Evolutionary conservation across 2,888 invertebrate genomes (phyloP), one percentile per base, ranked within the genome.

Genomic region (Nesidiocoris tenuis): DNA sequence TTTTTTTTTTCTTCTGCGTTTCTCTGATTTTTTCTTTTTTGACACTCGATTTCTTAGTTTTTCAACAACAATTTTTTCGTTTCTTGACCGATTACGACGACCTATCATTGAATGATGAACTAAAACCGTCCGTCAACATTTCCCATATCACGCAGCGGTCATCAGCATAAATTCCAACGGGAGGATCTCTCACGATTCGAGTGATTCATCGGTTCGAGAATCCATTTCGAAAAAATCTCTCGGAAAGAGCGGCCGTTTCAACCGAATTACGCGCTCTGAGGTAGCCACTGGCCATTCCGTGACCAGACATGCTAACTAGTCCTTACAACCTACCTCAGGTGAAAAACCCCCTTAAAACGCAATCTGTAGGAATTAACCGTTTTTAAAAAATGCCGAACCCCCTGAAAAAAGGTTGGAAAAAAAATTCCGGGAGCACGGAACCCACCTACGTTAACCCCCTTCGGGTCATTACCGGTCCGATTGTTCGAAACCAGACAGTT

Each of bases 401-500:
- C 56, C n/a, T 3, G 56, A 24, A 70, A 70, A 70, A 70, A 70
- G 59, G 67, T 67, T 67, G 18, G 55, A 67, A 67, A 67, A 23
- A 67, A 22, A 56, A 22, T 72, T 72, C 72, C 72, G 61, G 72
- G 63, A 72, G 72, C 72, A 61, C 72, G 72, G 72, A 72, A 72
- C 72, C 70, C 72, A 61, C 61, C 72, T 72, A 72, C 72, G 61
- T 72, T 61, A 72, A 39, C 39, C 12, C 39, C 39, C 39, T 39
- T 12, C 12, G 39, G 39, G 72, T 72, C 61, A 72, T 72, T 72
- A 72, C 72, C 61, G 39, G 61, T 39, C 55, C 72, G 61, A 72
- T 72, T 72, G 72, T 72, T 72, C 25, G 72, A 18, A 72, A 61
- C 72, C 54, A 72, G 72, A 72, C 72, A 72, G 63, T 61, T 72